Evolutionary conservation across 2,797 vertebrate species (phyloP), one percentile per base, ranked within the genome.

Genomic region (Ataeniobius toweri): DNA sequence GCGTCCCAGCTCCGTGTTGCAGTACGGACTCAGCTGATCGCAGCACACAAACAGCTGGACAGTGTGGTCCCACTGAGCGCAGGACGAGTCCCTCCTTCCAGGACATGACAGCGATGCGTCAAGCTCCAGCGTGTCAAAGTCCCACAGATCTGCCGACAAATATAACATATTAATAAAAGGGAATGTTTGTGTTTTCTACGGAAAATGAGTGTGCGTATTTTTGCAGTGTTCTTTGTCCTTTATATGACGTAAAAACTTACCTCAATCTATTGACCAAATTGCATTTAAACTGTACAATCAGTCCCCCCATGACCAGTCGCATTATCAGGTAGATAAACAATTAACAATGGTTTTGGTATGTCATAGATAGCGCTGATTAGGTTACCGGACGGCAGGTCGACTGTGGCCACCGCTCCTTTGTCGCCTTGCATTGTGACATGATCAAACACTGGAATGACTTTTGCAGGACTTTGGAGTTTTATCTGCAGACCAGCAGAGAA

Each of bases 11-110:
- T 96, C 96, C 51, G 72, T 36, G 90, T 93, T 85, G 79, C 96
- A 96, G 88, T 88, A 75, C 0, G 88, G 80, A 3, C 95, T 84
- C 6, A 58, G 84, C 0, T 2, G 83, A 36, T 93, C 78, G 51
- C 95, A 96, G 92, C 96, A 96, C 46, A 96, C 83, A 0, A 90
- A 92, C 83, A 96, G 94, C 91, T 95, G 95, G 75, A 96, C 95
- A 0, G 94, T 96, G 92, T 96, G 96, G 78, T 96, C 96, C 96
- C 96, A 96, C 50, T 86, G 87, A 51, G 96, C 91, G 26, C 96
- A 96, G 2, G 94, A 94, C 39, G 73, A 83, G 81, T 96, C 96
- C 65, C 94, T 90, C 56, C 73, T 82, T 31, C 91, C 85, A 0
- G 96, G 96, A 90, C 96, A 96, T 5, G 92, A 95, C 86, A 96